Conservation (phyloP, 2,113 vertebrate species). For the Prionailurus bengalensis region DNA sequence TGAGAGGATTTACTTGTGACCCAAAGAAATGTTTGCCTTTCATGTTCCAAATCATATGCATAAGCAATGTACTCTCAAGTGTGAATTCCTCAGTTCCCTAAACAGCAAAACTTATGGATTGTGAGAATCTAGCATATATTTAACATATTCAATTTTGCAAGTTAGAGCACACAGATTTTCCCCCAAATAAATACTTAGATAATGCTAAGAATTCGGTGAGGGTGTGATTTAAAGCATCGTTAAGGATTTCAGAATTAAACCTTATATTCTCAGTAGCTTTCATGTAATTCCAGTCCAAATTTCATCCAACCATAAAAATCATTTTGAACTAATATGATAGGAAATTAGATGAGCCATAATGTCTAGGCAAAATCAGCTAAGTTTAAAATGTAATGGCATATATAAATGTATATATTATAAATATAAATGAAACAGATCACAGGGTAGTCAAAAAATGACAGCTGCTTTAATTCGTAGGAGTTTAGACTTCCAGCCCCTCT, state of each 20-base stretch:
- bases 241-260: conserved; percentile 71
- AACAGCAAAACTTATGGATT: background rate
- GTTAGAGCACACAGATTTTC: background rate
- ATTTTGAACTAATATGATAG: conserved; percentile 77
- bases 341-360: conserved; percentile 78
- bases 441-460: conserved; percentile 85
- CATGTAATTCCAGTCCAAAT: conserved; percentile 57
- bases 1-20: background rate
- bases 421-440: conserved; percentile 89
- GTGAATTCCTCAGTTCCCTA: background rate
- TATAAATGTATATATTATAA: conserved; percentile 87
- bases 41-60: background rate
- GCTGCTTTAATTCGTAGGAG: conserved; percentile 86
- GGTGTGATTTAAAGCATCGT: conserved; percentile 51
- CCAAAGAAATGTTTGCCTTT: background rate
- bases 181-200: background rate
- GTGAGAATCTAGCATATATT: background rate
- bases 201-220: conserved; percentile 39
- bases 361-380: conserved; percentile 75
- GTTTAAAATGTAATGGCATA: conserved; percentile 83
- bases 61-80: background rate
- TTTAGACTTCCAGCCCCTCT: conserved; percentile 85
- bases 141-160: conserved; percentile 35
- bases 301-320: conserved; percentile 76
- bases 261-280: conserved; percentile 67